Conservation (phyloP, 2,113 vertebrate genomes). For the Probosciger aterrimus region DNA sequence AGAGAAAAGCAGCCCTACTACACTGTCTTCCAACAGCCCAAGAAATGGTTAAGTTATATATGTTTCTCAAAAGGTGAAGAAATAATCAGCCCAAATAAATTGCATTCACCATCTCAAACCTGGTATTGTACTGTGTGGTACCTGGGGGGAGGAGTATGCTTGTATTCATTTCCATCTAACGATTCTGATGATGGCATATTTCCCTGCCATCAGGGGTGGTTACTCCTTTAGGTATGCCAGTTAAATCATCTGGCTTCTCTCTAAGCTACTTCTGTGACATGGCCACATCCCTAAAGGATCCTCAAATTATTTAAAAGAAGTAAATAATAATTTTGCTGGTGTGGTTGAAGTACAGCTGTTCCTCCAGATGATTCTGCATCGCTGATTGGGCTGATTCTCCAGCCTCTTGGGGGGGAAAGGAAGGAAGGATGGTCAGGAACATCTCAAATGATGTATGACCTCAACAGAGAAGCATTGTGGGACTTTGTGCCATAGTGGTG, state of each 20-base stretch:
- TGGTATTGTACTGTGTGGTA: neutral
- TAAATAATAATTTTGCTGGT: neutral
- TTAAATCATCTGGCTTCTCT: neutral
- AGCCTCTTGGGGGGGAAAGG: neutral
- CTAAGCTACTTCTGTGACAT: neutral
- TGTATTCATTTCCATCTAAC: neutral
- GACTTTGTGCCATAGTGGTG: neutral
- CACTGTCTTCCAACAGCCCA: neutral
- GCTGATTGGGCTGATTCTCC: neutral
- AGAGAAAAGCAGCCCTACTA: neutral
- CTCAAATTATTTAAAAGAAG: neutral
- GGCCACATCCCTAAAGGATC: neutral
- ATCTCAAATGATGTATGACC: neutral
- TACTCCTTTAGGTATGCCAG: neutral
- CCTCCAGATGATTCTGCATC: neutral
- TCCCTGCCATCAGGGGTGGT: neutral
- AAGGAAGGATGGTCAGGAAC: neutral
- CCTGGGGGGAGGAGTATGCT: neutral
- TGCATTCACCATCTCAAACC: neutral
- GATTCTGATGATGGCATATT: neutral
- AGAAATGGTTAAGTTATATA: neutral
- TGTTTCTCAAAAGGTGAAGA: neutral
- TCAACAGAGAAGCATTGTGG: neutral
- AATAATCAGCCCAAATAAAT: neutral
- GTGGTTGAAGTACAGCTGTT: neutral